Conservation (phyloP, 2,888 invertebrate species). For the Chironomus tentans region DNA sequence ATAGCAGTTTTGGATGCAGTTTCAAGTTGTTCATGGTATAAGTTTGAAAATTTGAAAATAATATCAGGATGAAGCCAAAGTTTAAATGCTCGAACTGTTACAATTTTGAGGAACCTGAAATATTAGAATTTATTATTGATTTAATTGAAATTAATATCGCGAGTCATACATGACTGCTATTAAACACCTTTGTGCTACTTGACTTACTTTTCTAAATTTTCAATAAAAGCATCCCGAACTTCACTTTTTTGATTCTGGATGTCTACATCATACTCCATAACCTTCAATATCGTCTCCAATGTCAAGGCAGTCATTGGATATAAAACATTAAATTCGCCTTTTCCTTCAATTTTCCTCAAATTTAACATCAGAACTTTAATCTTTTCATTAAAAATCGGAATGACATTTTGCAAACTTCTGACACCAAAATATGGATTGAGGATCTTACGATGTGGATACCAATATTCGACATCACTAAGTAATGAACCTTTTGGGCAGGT, state of each 20-base stretch:
- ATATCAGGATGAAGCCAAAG: too few species aligned
- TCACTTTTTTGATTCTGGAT: not conserved
- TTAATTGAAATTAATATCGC: too few species aligned
- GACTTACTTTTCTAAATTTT: not conserved
- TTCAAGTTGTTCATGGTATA: too few species aligned
- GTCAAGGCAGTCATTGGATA: not conserved
- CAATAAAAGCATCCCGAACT: not conserved
- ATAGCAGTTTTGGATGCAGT: too few species aligned
- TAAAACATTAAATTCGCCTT: not conserved
- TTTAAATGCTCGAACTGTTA: too few species aligned
- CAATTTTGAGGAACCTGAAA: too few species aligned
- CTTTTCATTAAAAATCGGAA: not conserved
- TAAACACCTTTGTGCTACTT: too few species aligned
- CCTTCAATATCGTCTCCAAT: not conserved
- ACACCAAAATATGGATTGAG: not conserved
- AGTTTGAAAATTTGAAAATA: too few species aligned
- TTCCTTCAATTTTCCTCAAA: not conserved
- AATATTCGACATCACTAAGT: not conserved
- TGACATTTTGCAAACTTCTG: not conserved
- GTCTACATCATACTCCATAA: not conserved
- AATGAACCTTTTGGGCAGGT: not conserved
- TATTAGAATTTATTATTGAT: too few species aligned
- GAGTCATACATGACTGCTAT: too few species aligned
- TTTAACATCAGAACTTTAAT: not conserved
- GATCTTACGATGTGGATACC: not conserved